phyloP scores from a whole-genome alignment of 35 echinoderm and acorn worm species.

The Lytechinus variegatus region DNA sequence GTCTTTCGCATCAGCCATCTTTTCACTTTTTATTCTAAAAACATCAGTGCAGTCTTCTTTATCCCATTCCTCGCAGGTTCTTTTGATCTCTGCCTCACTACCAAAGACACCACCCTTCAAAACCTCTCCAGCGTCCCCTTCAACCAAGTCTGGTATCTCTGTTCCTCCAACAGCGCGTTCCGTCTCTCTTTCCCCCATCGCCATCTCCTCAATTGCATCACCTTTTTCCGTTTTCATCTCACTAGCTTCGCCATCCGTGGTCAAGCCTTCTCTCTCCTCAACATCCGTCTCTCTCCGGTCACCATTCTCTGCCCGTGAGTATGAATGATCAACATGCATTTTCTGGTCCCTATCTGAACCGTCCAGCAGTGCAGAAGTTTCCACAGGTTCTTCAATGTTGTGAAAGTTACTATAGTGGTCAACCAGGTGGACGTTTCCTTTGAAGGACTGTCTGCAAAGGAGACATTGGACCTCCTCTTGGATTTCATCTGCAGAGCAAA shows the following conservation, averaged over 20 bases:
- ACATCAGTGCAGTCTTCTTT: neutral
- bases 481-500: neutral
- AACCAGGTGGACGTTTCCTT: neutral
- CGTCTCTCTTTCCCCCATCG: neutral
- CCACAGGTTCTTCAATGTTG: neutral
- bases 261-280: neutral
- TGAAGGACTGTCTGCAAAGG: slow-evolving; percentile 35
- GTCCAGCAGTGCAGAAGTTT: neutral
- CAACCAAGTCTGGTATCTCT: neutral
- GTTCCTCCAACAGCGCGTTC: neutral
- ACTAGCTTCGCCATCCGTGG: neutral
- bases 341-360: neutral
- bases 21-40: neutral
- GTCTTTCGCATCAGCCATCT: neutral
- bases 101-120: neutral
- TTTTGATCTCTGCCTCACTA: neutral
- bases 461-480: neutral
- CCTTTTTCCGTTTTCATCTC: neutral
- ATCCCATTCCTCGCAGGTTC: neutral
- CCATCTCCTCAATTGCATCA: neutral
- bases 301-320: neutral
- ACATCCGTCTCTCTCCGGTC: neutral
- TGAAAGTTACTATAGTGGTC: slow-evolving; percentile 21
- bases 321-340: slow-evolving; percentile 28
- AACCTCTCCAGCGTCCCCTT: neutral